Conservation (phyloP, 2,888 invertebrate species). For the Leptinotarsa juncta region DNA sequence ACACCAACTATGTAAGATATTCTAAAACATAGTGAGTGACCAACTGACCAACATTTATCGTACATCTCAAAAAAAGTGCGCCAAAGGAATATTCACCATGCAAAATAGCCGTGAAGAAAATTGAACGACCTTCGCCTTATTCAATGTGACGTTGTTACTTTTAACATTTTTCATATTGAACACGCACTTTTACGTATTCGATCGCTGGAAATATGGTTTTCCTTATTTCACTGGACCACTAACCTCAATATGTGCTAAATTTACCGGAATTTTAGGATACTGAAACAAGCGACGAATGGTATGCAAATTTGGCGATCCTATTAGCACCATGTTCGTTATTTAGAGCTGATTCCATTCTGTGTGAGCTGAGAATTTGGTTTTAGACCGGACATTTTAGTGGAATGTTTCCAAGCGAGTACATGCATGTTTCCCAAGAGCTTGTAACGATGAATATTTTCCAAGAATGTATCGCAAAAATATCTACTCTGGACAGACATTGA, state of each 20-base stretch:
- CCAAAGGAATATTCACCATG: background rate
- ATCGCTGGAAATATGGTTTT: slow-evolving; percentile 46
- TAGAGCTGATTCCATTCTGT: background rate
- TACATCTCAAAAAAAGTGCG: background rate
- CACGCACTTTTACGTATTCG: slow-evolving; percentile 37
- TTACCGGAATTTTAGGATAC: slow-evolving; percentile 34
- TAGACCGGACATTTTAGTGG: background rate
- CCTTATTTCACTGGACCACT: slow-evolving; percentile 50
- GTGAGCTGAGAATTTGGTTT: background rate
- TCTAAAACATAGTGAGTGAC: background rate
- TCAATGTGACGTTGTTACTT: slow-evolving; percentile 18
- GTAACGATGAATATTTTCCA: background rate
- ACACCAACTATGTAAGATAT: too few relatives aligned
- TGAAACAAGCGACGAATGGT: background rate
- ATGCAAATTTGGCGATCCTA: background rate
- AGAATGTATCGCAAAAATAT: background rate
- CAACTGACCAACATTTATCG: background rate
- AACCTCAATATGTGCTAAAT: slow-evolving; percentile 51
- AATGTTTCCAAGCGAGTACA: background rate
- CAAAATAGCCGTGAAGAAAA: slow-evolving; percentile 17
- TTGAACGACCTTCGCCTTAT: slow-evolving; percentile 22
- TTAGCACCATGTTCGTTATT: background rate
- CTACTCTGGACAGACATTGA: too few relatives aligned
- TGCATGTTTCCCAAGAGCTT: background rate
- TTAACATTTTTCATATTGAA: slow-evolving; percentile 26